Conservation (phyloP, 2,888 invertebrate species). For the Craniophora ligustri region DNA sequence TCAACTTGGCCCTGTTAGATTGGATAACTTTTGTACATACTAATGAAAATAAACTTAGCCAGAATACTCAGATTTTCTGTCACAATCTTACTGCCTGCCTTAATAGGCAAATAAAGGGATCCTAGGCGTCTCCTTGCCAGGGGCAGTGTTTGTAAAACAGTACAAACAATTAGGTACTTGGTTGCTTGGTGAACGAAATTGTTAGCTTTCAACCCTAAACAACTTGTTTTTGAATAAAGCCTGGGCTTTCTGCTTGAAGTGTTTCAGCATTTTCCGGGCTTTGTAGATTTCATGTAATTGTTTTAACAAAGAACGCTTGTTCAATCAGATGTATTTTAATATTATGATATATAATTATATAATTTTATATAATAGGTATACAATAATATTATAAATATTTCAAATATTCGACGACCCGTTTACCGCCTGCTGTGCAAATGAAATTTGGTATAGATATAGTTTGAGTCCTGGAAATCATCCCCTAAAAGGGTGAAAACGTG, state of each 20-base stretch:
- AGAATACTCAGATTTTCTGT: neutral
- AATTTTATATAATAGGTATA: too few relatives aligned
- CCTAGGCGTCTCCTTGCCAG: neutral
- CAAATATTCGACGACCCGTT: too few relatives aligned
- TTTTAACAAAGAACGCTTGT: neutral
- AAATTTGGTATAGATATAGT: too few relatives aligned
- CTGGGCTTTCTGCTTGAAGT: neutral
- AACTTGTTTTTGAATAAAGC: constrained; percentile 1
- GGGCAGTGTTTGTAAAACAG: neutral
- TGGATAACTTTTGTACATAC: too few relatives aligned
- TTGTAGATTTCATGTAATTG: neutral
- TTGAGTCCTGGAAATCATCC: too few relatives aligned
- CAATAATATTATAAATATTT: too few relatives aligned
- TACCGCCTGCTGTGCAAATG: too few relatives aligned
- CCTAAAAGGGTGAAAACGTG: too few relatives aligned
- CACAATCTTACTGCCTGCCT: neutral
- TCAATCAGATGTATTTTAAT: too few relatives aligned
- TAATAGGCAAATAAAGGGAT: constrained; percentile 27
- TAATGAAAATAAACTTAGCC: neutral
- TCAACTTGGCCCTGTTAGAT: too few relatives aligned
- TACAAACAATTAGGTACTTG: constrained; percentile 16
- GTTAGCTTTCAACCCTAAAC: constrained; percentile 15
- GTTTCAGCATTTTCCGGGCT: neutral
- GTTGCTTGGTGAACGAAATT: constrained; percentile 10
- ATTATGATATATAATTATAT: too few relatives aligned